A percentile compares a stretch with the other conserved stretches of the same genome.
Conservation (phyloP, 1,140 invertebrate species). For the Drosophila nebulosa region DNA sequence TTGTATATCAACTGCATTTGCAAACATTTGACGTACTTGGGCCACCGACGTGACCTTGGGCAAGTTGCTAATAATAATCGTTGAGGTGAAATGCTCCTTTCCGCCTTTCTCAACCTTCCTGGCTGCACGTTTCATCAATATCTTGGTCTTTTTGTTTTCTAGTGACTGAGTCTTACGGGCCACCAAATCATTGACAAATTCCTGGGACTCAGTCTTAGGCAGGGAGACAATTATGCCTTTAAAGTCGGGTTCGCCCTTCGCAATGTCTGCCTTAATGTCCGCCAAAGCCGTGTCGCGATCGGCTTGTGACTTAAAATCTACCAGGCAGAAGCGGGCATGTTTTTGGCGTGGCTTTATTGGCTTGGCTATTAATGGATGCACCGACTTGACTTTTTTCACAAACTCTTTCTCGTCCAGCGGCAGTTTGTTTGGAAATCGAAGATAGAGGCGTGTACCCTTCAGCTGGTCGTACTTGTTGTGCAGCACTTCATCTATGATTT, state of each 20-base stretch:
- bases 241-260: conserved; percentile 26
- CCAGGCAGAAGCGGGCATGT: conserved; percentile 69
- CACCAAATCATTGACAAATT: conserved; percentile 66
- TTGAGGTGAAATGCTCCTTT: conserved; percentile 62
- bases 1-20: conserved; percentile 71
- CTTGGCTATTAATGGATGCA: conserved; percentile 59
- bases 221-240: conserved; percentile 52
- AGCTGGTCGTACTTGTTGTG: conserved; percentile 60
- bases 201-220: conserved; percentile 67
- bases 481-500: conserved; percentile 53
- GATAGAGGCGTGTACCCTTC: conserved; percentile 63
- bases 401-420: conserved; percentile 59
- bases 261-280: conserved; percentile 38
- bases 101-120: conserved; percentile 31
- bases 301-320: conserved; percentile 54
- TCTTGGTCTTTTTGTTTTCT: conserved; percentile 61
- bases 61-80: conserved; percentile 66
- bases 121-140: conserved; percentile 49
- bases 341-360: conserved; percentile 66
- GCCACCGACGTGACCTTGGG: conserved; percentile 56
- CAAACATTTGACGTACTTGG: conserved; percentile 61
- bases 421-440: conserved; percentile 68
- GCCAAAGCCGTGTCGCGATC: conserved; percentile 54
- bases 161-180: conserved; percentile 58
- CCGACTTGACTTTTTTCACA: conserved; percentile 37